Percentiles rank a stretch among this genome's conserved stretches.
Evolutionary conservation across 1,140 invertebrate genomes (phyloP).

Genomic region (Muscidifurax raptorellus): DNA sequence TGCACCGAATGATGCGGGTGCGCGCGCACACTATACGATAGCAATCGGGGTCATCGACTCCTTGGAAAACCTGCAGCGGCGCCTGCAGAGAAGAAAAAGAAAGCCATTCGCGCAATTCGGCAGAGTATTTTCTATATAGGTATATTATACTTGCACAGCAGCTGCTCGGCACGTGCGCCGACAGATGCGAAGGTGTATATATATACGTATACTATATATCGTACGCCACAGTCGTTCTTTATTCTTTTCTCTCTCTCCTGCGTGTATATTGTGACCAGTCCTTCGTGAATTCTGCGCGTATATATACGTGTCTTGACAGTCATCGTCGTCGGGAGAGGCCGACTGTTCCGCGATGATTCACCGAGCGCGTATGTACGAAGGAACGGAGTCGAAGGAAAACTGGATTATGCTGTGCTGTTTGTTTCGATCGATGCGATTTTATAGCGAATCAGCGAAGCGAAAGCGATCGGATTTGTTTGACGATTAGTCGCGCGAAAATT

Average conservation of each 20-base stretch:
- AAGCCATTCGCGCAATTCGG: neutral
- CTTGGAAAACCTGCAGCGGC: no score
- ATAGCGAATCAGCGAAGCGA: neutral
- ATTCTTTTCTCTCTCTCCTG: neutral
- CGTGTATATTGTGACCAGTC: neutral
- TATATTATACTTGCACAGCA: neutral
- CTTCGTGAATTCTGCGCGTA: neutral
- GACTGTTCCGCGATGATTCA: neutral
- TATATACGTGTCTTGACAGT: neutral
- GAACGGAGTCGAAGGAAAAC: neutral
- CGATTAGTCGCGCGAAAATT: neutral
- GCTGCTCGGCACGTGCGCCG: constrained; percentile 11
- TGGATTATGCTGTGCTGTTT: neutral
- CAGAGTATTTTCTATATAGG: neutral
- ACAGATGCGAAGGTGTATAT: constrained; percentile 20
- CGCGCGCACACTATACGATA: no score
- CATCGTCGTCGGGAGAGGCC: constrained; percentile 1
- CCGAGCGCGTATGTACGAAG: constrained; percentile 11
- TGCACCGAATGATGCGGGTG: no score
- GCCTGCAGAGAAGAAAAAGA: no score
- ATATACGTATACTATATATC: neutral
- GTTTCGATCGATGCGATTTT: neutral
- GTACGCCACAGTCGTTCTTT: neutral
- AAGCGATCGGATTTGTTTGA: neutral
- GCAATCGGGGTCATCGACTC: no score